Percentiles rank a stretch among this genome's conserved stretches.
Conservation (phyloP, 1,140 invertebrate genomes). For the Musca domestica region DNA sequence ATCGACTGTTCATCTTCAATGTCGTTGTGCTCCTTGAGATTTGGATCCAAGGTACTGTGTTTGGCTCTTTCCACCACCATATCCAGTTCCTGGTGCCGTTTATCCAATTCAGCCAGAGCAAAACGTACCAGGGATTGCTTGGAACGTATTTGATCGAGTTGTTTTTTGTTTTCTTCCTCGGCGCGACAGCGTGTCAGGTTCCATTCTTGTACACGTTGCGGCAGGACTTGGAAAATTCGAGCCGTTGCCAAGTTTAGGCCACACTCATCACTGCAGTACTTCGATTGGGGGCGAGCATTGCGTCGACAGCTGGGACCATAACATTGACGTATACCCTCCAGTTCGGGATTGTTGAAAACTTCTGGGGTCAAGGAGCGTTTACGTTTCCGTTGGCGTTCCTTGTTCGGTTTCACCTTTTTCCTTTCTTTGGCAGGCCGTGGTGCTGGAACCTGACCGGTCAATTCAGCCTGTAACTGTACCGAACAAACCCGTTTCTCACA, state of each 20-base stretch:
- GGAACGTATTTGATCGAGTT: slow-evolving; percentile 77
- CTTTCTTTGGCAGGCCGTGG: slow-evolving; percentile 25
- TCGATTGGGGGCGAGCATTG: slow-evolving; percentile 77
- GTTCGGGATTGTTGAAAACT: slow-evolving; percentile 55
- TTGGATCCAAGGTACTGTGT: slow-evolving; percentile 64
- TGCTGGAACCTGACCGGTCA: slow-evolving; percentile 13
- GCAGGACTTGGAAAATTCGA: slow-evolving; percentile 81
- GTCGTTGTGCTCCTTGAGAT: slow-evolving; percentile 58
- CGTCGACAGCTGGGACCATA: slow-evolving; percentile 85
- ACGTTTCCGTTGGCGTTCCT: slow-evolving; percentile 50
- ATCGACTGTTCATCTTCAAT: slow-evolving; percentile 79
- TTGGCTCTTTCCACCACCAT: slow-evolving; percentile 76
- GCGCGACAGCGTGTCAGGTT: slow-evolving; percentile 83
- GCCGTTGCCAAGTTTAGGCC: slow-evolving; percentile 87
- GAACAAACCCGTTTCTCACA: slow-evolving; percentile 61
- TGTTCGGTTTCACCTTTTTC: slow-evolving; percentile 34
- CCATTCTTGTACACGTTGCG: slow-evolving; percentile 93
- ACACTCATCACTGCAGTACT: slow-evolving; percentile 94
- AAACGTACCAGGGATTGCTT: slow-evolving; percentile 74
- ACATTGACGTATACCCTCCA: slow-evolving; percentile 70
- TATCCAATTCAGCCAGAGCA: slow-evolving; percentile 75
- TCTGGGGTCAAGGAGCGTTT: slow-evolving; percentile 60
- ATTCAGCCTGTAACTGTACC: not conserved
- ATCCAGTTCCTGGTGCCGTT: slow-evolving; percentile 75
- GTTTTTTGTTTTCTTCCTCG: slow-evolving; percentile 80